Evolutionary conservation across 2,797 vertebrate genomes (phyloP), one percentile per base, ranked within the genome.

Genomic region (Odontamblyopus rebecca): DNA sequence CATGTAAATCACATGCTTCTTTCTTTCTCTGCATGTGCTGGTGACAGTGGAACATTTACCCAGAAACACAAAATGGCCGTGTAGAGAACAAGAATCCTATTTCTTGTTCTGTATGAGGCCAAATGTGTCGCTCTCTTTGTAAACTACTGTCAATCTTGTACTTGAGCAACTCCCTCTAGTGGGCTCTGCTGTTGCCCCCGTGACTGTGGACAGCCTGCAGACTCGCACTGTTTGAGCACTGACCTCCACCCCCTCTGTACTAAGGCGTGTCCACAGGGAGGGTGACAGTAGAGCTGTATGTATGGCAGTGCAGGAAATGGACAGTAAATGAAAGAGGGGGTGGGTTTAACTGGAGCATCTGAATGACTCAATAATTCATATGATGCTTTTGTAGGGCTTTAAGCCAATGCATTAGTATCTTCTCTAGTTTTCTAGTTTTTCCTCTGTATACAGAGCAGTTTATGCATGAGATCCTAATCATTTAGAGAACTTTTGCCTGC

Each of bases 291-390:
- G 54, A 70, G 61, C 69, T 51, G 61, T 64, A 66, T 61, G 56
- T 69, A 61, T 53, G 68, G 67, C 44, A 76, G 71, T 57, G 67
- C 44, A 53, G 30, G 6, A 3, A n/a, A 23, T 65, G 68, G 44
- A 4, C 12, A 9, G 62, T 54, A 69, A 65, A 54, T 78, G 70
- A 69, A 1, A 15, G 50, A 70, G 59, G 70, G 71, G n/a, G 27
- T 59, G 69, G n/a, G 27, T 59, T 79, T 70, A 75, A 41, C 67
- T 71, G 44, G 70, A 80, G 63, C 68, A 30, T 72, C 68, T 73
- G 38, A 85, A 66, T 73, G 72, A 67, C 60, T 38, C 66, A 86
- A 86, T 88, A 82, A 86, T 86, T 84, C 54, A 89, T 75, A 56
- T 54, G n/a, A 30, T 73, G 63, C 35, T 69, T 77, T 74, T 81